Evolutionary conservation across 92 coral and sea anemone genomes (phyloP), one percentile per base, ranked within the genome.

Genomic region (Phenganax stokvisi): DNA sequence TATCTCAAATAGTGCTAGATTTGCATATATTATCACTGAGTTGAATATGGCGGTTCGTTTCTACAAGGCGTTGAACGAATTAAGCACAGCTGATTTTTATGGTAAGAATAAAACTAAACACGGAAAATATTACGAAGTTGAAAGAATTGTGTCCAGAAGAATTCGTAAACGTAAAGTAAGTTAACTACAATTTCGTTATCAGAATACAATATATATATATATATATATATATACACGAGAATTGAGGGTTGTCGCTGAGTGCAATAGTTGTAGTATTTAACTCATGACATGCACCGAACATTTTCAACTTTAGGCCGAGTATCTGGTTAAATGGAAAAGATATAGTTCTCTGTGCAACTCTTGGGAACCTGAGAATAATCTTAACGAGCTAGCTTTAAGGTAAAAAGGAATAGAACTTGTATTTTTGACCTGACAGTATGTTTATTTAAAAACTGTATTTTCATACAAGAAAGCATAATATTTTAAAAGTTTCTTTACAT

Each of bases 101-200:
- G 31, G 29, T 17, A 20, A 71, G 57, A 51, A 15, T 15, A 71
- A 71, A 15, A 71, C 56, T 12, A 44, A 71, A 71, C 76, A 57
- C 16, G 76, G 75, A 2, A 71, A 44, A 71, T 71, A 71, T 71
- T 71, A 30, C 12, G 6, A 71, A 71, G 75, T 71, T 52, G 56
- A 71, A 31, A 71, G 75, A 31, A 44, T 71, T 30, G 75, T 30
- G 56, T 71, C 75, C 16, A 71, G 54, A 71, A 71, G 75, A 71
- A 71, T 71, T 13, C 75, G 54, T 71, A 71, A 71, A 71, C 75
- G 16, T 71, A 71, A 71, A 71, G 75, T 71, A 30, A 71, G 75
- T 71, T 71, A 54, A 30, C 44, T 71, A 5, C 29, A 71, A 71
- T 71, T 71, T 71, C 54, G 44, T 11, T 71, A 71, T 71, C 75